A percentile compares a stretch with the other conserved stretches of the same genome.
These are phyloP conservation scores for Butorides virescens DNA, from an alignment of 2,113 vertebrate genomes.

Conservation along the genomic window DNA sequence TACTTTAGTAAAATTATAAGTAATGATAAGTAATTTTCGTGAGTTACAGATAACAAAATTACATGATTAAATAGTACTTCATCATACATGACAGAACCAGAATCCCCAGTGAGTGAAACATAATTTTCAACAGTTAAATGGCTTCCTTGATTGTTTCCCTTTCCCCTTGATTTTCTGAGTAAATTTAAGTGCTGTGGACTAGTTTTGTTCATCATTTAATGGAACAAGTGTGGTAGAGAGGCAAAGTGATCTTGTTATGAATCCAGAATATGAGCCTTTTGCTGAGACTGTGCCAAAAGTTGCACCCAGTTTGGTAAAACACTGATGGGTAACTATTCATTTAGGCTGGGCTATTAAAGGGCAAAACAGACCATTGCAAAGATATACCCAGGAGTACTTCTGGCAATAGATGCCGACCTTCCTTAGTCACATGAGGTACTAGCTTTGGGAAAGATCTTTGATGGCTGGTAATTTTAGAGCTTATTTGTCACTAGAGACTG, in stretches of 20 bases:
- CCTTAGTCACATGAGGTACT: neutral
- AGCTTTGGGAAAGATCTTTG: neutral
- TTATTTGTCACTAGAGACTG: neutral
- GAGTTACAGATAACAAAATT: conserved; percentile 48
- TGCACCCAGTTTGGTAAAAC: neutral
- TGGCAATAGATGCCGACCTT: neutral
- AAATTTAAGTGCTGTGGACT: neutral
- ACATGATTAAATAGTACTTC: conserved; percentile 38
- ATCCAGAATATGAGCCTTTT: neutral
- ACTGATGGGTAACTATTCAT: neutral
- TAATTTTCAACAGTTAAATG: neutral
- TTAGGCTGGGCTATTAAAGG: neutral
- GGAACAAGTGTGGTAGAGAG: neutral
- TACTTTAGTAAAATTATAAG: conserved; percentile 14
- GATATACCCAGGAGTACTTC: neutral
- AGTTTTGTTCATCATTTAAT: conserved; percentile 12
- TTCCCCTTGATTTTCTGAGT: conserved; percentile 29
- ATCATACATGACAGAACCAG: conserved; percentile 45
- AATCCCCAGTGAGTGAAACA: conserved; percentile 14
- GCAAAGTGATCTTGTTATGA: neutral
- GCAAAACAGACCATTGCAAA: neutral
- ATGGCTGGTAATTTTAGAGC: neutral
- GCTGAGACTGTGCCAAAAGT: neutral
- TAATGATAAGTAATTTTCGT: conserved; percentile 48
- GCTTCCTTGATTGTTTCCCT: neutral